Conservation (phyloP, 2,113 vertebrate genomes). For the Myotis lucifugus region DNA sequence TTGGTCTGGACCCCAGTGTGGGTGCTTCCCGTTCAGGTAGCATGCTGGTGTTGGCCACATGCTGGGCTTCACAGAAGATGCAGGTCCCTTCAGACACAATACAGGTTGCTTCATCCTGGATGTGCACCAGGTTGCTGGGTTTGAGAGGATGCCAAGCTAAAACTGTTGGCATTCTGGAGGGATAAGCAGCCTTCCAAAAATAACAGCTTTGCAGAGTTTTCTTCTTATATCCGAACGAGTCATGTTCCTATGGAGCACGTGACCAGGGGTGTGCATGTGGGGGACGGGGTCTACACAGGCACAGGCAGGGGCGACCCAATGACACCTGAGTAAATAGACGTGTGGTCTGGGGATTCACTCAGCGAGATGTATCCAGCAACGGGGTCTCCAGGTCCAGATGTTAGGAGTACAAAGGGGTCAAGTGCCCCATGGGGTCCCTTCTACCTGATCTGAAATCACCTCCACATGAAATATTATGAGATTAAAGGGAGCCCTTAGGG, state of each 20-base stretch:
- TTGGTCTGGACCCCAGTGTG: background rate
- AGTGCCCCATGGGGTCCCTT: background rate
- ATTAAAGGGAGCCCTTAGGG: background rate
- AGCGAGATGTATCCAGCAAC: background rate
- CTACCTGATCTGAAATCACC: background rate
- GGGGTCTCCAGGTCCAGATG: background rate
- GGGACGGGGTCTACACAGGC: background rate
- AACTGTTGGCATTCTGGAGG: conserved; percentile 24
- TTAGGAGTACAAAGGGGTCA: background rate
- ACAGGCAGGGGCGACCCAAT: background rate
- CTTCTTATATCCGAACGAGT: background rate
- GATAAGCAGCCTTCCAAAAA: conserved; percentile 13
- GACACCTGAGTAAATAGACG: background rate
- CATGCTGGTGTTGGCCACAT: background rate
- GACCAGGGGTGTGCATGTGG: background rate
- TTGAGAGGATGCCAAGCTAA: background rate
- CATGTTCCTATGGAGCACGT: background rate
- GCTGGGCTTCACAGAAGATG: background rate
- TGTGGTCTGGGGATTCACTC: background rate
- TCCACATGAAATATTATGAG: background rate
- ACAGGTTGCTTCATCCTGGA: background rate
- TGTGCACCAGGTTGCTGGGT: background rate
- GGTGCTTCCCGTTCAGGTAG: background rate
- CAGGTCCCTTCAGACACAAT: background rate
- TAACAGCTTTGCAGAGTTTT: background rate